Base-by-base conservation (phyloP, 1,140 invertebrate genomes). In the Anastrepha ludens region DNA sequence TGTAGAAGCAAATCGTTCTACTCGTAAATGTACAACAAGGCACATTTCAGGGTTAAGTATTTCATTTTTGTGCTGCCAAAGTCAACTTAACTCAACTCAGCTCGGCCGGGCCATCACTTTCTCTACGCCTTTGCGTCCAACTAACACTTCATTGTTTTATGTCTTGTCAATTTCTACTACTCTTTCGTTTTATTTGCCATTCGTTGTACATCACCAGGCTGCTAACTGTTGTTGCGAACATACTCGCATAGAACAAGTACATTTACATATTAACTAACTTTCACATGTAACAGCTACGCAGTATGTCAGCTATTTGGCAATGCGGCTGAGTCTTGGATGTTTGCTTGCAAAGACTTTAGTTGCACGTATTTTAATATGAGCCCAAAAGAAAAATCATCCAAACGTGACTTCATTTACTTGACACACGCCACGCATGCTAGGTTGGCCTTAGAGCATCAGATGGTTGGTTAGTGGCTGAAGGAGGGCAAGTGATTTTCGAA, bases 361-460 rank as follows among this genome's bases (percentile, higher is more conserved):
- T 74, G 90, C 91, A 92, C 91, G 91, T 92, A 92, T 92, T 91
- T 92, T 92, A 92, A 92, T 92, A 92, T 92, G 90, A 74, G 91
- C 90, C 91, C 91, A 89, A 92, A 92, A 91, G 91, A 92, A 92
- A 92, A 91, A 92, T 92, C 91, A 89, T 91, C 91, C 90, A 90
- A 90, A 92, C 91, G 91, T 92, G 91, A 92, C 91, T 92, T 92
- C 91, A 92, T 92, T 92, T 92, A 89, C 88, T 20, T 39, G n/a
- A 15, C 9, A 60, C 58, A 39, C 50, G 29, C n/a, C 65, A 67
- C 67, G 39, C 67, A 74, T 15, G 39, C 67, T 44, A 11, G 41
- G 3, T 5, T 5, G 15, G 13, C 3, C 17, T 47, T 47, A 15
- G 5, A 17, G 67, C 41, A 47, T 47, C 67, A 74, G 67, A 29